Evolutionary conservation across 2,797 vertebrate genomes (phyloP).

Genomic region (Adrianichthys oophorus): DNA sequence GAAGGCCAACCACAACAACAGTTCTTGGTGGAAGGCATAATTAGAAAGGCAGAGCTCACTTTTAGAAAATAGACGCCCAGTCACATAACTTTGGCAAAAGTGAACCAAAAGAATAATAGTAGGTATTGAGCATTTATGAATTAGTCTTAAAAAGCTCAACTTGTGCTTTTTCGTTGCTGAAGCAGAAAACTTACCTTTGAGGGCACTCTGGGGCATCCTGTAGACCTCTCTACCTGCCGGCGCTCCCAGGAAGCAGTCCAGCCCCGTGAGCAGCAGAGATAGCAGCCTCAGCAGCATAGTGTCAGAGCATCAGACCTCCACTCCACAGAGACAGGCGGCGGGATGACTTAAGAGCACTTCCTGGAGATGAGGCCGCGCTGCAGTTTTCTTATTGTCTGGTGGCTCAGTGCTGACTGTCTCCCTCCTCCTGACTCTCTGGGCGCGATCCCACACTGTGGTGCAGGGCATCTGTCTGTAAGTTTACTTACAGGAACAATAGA

Average conservation of each 20-base stretch:
- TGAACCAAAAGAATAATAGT: too few species aligned
- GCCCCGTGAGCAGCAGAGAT: constrained; percentile 58
- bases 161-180: too few species aligned
- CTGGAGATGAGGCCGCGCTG: constrained; percentile 28
- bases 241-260: constrained; percentile 65
- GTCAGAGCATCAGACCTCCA: constrained; percentile 65
- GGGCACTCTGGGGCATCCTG: constrained; percentile 82
- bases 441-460: constrained; percentile 64
- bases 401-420: constrained; percentile 49
- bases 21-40: constrained; percentile 77
- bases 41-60: constrained; percentile 70
- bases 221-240: constrained; percentile 82
- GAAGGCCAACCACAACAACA: constrained; percentile 70
- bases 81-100: too few species aligned
- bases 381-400: constrained; percentile 30
- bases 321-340: constrained; percentile 31
- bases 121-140: too few species aligned
- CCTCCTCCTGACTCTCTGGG: constrained; percentile 60
- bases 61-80: too few species aligned
- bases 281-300: constrained; percentile 67
- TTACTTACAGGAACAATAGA: constrained; percentile 79
- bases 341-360: constrained; percentile 22
- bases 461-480: constrained; percentile 78
- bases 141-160: too few species aligned
- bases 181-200: constrained; percentile 79